Evolutionary conservation across 2,113 vertebrate genomes (phyloP).

Genomic region (Anarrhichthys ocellatus): DNA sequence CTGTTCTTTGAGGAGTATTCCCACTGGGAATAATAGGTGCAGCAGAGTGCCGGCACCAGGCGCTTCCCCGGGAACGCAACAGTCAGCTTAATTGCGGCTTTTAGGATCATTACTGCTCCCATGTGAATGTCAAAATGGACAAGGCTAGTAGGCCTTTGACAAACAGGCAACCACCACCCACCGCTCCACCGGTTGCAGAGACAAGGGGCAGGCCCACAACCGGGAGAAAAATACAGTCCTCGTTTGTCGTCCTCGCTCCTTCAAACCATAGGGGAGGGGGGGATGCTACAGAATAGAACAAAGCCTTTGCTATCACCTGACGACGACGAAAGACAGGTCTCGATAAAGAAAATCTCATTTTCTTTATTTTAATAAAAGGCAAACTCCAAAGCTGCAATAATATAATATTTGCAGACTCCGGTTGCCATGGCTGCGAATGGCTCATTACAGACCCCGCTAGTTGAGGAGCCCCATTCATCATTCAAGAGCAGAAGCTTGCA

Average conservation of each 20-base stretch:
- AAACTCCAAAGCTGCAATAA: background rate
- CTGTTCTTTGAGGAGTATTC: conserved; percentile 77
- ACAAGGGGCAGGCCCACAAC: conserved; percentile 65
- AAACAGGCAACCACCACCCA: conserved; percentile 78
- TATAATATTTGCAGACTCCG: conserved; percentile 48
- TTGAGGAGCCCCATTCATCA: conserved; percentile 82
- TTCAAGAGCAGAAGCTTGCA: conserved; percentile 79
- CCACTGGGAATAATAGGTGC: conserved; percentile 81
- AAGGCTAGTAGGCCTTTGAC: conserved; percentile 80
- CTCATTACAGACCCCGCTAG: conserved; percentile 76
- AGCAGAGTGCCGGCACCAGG: conserved; percentile 69
- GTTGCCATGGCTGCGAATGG: conserved; percentile 87
- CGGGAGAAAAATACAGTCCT: conserved; percentile 72
- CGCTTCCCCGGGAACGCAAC: conserved; percentile 81
- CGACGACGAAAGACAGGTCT: background rate
- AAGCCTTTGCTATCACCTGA: background rate
- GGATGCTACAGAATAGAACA: conserved; percentile 43
- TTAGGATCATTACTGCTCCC: conserved; percentile 87
- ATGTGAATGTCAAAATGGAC: conserved; percentile 86
- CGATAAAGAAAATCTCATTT: background rate
- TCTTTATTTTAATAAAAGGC: background rate
- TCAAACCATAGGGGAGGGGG: conserved; percentile 20
- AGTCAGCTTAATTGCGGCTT: conserved; percentile 87
- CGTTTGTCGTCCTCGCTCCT: conserved; percentile 57
- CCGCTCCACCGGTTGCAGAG: conserved; percentile 62